These are phyloP conservation scores for Stegastes partitus DNA, from an alignment of 2,113 vertebrate species.

Conservation along the genomic window DNA sequence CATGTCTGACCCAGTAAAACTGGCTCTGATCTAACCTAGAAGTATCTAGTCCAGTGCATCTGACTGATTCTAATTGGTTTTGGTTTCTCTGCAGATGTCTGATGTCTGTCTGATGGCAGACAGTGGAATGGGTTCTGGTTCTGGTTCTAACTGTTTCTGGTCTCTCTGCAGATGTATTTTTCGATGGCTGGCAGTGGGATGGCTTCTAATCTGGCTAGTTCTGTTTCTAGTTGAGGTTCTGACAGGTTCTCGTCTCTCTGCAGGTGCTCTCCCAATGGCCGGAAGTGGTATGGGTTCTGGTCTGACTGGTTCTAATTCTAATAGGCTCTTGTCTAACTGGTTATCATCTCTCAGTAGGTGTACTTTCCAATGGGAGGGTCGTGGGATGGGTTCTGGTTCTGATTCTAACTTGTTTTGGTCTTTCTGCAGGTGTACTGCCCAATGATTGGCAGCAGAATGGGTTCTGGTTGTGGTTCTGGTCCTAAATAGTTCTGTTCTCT, in stretches of 20 bases:
- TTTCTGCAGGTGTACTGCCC: no score
- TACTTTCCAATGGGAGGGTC: conserved; percentile 92
- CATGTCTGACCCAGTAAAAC: no score
- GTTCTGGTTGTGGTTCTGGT: neutral
- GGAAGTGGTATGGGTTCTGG: conserved; percentile 92
- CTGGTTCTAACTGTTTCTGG: conserved; percentile 12
- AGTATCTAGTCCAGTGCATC: no score
- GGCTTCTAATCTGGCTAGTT: no score
- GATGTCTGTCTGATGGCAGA: no score
- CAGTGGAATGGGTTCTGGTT: neutral
- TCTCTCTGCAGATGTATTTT: conserved; percentile 91
- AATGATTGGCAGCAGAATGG: no score
- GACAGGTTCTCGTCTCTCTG: conserved; percentile 47
- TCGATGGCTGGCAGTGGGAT: conserved; percentile 92
- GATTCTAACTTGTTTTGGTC: no score
- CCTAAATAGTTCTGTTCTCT: conserved; percentile 41
- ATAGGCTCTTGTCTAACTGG: no score
- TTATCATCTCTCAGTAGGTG: conserved; percentile 84
- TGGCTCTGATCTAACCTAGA: no score
- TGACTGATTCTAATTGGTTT: no score
- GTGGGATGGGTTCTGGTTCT: conserved; percentile 90
- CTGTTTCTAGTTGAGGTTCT: conserved; percentile 75
- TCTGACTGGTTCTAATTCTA: conserved; percentile 21
- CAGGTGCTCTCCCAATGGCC: conserved; percentile 94
- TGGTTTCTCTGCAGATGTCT: conserved; percentile 41